phyloP scores from a whole-genome alignment of 2,888 invertebrate species.

The Drosophila rellima region DNA sequence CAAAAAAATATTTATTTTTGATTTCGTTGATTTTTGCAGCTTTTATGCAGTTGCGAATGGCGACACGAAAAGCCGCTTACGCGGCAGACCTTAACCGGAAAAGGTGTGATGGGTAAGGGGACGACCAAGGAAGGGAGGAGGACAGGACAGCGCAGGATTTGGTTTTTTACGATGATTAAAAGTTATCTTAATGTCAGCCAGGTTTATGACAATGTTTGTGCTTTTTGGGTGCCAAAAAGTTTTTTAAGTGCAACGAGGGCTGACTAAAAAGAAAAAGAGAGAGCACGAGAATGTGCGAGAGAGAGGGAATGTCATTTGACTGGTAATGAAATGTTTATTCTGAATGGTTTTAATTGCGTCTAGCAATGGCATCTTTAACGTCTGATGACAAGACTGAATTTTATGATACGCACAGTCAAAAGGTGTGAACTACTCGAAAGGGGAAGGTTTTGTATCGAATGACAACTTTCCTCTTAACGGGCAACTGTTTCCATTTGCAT shows the following conservation, averaged over 20 bases:
- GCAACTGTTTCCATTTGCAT: conserved; percentile 25
- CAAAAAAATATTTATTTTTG: conserved; percentile 39
- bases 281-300: neutral
- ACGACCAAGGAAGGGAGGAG: neutral
- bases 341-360: conserved; percentile 76
- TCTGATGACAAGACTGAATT: conserved; percentile 60
- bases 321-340: conserved; percentile 72
- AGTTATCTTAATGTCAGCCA: conserved; percentile 77
- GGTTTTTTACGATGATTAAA: conserved; percentile 77
- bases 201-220: conserved; percentile 73
- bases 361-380: conserved; percentile 74
- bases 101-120: neutral
- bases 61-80: conserved; percentile 74
- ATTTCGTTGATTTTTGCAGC: conserved; percentile 33
- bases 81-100: conserved; percentile 49
- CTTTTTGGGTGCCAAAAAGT: conserved; percentile 47
- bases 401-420: conserved; percentile 35
- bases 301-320: conserved; percentile 43
- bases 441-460: conserved; percentile 5
- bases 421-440: conserved; percentile 42
- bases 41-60: conserved; percentile 51
- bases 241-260: conserved; percentile 29
- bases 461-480: conserved; percentile 19
- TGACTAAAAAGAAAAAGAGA: conserved; percentile 1
- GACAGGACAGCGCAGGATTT: conserved; percentile 30